phyloP scores from a whole-genome alignment of 2,113 vertebrate genomes.

The Tylochromis polylepis region DNA sequence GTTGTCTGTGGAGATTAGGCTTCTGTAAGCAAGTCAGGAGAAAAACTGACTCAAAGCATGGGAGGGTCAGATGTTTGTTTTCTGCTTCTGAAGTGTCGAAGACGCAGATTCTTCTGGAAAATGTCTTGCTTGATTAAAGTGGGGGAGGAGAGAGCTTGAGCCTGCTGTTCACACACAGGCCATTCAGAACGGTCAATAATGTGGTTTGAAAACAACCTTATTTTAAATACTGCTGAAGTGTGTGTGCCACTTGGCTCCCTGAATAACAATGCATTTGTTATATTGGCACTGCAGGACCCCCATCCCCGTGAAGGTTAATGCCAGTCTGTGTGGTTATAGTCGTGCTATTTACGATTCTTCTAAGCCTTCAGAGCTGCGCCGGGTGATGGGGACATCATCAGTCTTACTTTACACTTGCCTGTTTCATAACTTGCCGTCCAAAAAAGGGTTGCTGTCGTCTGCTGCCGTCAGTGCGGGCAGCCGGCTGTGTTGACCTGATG shows the following conservation, averaged over 20 bases:
- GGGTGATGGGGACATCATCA: not conserved
- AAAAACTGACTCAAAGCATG: not conserved
- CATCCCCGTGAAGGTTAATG: not conserved
- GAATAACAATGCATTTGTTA: not conserved
- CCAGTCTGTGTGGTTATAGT: not conserved
- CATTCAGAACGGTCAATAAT: not conserved
- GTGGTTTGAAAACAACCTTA: not conserved
- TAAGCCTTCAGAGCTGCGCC: not conserved
- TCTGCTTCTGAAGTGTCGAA: not conserved
- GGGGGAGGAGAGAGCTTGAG: not conserved
- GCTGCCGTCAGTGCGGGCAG: not conserved
- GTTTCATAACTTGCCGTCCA: not conserved
- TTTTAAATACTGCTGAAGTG: not conserved
- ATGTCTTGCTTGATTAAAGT: not conserved
- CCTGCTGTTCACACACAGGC: not conserved
- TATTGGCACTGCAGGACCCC: not conserved
- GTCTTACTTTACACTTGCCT: not conserved
- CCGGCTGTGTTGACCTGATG: not conserved
- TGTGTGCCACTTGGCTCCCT: not conserved
- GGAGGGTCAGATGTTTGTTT: accelerated
- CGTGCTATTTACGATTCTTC: not conserved
- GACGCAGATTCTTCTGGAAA: not conserved
- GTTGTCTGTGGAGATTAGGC: not conserved
- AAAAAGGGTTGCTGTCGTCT: not conserved
- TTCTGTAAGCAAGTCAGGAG: not conserved